A percentile compares a stretch with the other conserved stretches of the same genome.
These are phyloP conservation scores for Aphelinus certus DNA, from an alignment of 1,140 invertebrate species.

Conservation along the genomic window DNA sequence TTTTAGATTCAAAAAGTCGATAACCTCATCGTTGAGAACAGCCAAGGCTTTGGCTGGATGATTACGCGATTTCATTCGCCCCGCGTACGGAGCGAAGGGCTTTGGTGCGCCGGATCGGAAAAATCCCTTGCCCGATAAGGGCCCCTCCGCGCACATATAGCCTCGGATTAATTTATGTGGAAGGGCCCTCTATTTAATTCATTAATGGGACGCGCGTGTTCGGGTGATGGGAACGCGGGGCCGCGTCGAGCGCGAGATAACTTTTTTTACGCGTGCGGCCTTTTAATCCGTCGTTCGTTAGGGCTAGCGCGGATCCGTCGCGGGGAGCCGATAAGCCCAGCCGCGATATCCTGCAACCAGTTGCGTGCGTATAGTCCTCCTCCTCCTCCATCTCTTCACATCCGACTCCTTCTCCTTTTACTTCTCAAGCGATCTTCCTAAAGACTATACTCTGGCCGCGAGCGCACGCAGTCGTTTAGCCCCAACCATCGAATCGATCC, in stretches of 20 bases:
- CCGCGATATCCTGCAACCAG: conserved; percentile 33
- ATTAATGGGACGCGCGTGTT: conserved; percentile 26
- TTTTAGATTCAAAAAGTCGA: too few relatives aligned
- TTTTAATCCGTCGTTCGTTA: conserved; percentile 20
- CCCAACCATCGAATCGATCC: too few relatives aligned
- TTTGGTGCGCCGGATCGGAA: too few relatives aligned
- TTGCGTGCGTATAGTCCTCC: neutral
- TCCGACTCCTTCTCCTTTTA: neutral
- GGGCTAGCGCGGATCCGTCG: neutral
- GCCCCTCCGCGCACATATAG: neutral
- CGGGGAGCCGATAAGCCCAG: conserved; percentile 14
- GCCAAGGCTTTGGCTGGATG: too few relatives aligned
- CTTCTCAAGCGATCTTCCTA: too few relatives aligned
- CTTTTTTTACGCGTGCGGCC: conserved; percentile 8
- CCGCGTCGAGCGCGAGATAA: neutral
- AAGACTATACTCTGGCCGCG: too few relatives aligned
- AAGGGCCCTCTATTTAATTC: conserved; percentile 35
- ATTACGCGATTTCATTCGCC: too few relatives aligned
- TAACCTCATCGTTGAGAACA: too few relatives aligned
- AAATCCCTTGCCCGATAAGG: neutral
- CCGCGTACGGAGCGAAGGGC: too few relatives aligned
- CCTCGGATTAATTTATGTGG: conserved; percentile 35
- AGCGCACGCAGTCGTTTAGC: neutral
- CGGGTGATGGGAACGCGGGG: conserved; percentile 15
- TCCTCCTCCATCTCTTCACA: neutral